Conservation (phyloP, 2,888 invertebrate genomes). For the Eristalis tenax region DNA sequence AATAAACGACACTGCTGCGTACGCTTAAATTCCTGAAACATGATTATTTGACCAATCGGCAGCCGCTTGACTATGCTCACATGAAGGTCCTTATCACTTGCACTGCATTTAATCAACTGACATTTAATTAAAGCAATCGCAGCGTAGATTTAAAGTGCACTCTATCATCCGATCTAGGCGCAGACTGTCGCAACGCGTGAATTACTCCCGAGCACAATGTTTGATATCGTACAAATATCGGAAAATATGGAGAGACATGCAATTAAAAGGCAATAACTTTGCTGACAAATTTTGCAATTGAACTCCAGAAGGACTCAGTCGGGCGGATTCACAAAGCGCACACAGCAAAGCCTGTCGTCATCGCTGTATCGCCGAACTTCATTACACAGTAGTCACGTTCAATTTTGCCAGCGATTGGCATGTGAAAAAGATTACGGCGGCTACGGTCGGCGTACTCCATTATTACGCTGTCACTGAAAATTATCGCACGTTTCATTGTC, state of each 20-base stretch:
- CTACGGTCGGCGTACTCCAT: constrained; percentile 24
- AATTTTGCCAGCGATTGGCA: constrained; percentile 62
- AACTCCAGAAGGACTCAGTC: neutral
- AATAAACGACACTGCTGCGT: too few species aligned
- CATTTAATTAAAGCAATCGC: constrained; percentile 8
- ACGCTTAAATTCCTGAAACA: too few species aligned
- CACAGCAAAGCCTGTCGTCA: neutral
- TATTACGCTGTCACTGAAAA: constrained; percentile 58
- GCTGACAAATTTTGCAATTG: constrained; percentile 37
- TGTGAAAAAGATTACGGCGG: constrained; percentile 62
- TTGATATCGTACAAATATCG: constrained; percentile 40
- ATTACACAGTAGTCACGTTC: constrained; percentile 68
- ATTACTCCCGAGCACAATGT: neutral
- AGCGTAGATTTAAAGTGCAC: neutral
- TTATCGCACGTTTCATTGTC: constrained; percentile 50
- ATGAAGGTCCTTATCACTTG: neutral
- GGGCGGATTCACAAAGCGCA: neutral
- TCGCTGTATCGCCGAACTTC: constrained; percentile 29
- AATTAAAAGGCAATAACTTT: constrained; percentile 64
- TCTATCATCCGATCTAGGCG: neutral
- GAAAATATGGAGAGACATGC: constrained; percentile 45
- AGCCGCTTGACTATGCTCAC: too few species aligned
- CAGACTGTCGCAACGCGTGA: neutral
- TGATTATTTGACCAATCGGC: too few species aligned
- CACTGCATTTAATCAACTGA: neutral